Conservation (phyloP, 2,888 invertebrate genomes). For the Cryptus armator region DNA sequence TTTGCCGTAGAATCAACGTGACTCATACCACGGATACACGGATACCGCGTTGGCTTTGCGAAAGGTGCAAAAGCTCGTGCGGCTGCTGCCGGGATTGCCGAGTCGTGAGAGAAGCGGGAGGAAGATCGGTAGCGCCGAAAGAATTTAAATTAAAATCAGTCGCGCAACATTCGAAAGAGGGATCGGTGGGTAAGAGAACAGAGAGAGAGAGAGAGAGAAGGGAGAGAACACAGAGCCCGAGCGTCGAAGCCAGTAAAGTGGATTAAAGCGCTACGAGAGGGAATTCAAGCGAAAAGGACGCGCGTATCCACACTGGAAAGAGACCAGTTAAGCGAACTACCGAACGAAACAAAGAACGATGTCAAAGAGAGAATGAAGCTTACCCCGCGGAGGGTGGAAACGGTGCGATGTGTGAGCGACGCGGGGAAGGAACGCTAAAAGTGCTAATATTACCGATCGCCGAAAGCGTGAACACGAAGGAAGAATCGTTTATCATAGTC, state of each 20-base stretch:
- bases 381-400: background rate
- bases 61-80: constrained; percentile 2
- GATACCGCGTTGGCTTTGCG: background rate
- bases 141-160: constrained; percentile 69
- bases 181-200: background rate
- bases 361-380: constrained; percentile 2
- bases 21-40: constrained; percentile 2
- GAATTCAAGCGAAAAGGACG: constrained; percentile 24
- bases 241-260: constrained; percentile 45
- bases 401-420: constrained; percentile 2
- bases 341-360: constrained; percentile 6
- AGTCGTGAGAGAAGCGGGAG: background rate
- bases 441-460: background rate
- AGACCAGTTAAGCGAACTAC: background rate
- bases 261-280: constrained; percentile 59
- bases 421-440: background rate
- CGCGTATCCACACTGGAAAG: constrained; percentile 47
- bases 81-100: background rate
- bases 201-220: constrained; percentile 14
- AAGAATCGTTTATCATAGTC: constrained; percentile 4
- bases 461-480: background rate
- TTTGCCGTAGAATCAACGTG: background rate
- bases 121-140: constrained; percentile 29
- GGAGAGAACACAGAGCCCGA: background rate
- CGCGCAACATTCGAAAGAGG: constrained; percentile 54